Conservation (phyloP, 30 jellyfish, hydroid and myxozoan genomes). For the Catostylus mosaicus region DNA sequence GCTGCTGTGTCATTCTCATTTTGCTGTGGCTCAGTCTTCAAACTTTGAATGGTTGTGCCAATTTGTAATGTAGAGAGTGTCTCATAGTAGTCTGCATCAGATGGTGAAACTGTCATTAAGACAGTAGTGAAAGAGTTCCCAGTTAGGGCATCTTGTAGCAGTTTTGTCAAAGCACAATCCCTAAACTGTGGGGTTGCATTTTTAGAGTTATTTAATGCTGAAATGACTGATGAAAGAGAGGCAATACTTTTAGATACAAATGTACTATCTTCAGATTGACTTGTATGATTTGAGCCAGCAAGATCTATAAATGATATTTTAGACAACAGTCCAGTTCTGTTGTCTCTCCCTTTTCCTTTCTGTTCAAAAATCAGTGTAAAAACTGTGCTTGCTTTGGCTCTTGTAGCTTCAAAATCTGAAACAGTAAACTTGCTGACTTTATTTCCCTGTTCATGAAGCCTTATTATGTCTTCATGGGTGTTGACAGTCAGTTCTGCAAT, state of each 20-base stretch:
- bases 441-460: conserved; percentile 90
- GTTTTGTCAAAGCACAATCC: conserved; percentile 74
- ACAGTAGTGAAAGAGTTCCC: conserved; percentile 80
- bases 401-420: conserved; percentile 48
- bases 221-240: conserved; percentile 44
- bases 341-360: conserved; percentile 56
- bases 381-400: conserved; percentile 72
- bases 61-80: conserved; percentile 74
- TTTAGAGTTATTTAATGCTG: conserved; percentile 43
- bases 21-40: conserved; percentile 66
- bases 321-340: conserved; percentile 57
- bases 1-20: conserved; percentile 84
- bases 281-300: conserved; percentile 78
- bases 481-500: conserved; percentile 85
- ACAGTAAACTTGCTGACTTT: conserved; percentile 81
- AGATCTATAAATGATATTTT: conserved; percentile 81
- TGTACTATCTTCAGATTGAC: conserved; percentile 80
- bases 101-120: conserved; percentile 71
- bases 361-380: conserved; percentile 81
- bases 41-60: conserved; percentile 52
- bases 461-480: conserved; percentile 73
- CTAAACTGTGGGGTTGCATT: conserved; percentile 68
- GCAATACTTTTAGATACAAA: conserved; percentile 68
- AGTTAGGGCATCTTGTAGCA: conserved; percentile 76
- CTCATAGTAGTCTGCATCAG: conserved; percentile 85